Evolutionary conservation across 2,113 vertebrate genomes (phyloP).

Genomic region (Chloropsis hardwickii): DNA sequence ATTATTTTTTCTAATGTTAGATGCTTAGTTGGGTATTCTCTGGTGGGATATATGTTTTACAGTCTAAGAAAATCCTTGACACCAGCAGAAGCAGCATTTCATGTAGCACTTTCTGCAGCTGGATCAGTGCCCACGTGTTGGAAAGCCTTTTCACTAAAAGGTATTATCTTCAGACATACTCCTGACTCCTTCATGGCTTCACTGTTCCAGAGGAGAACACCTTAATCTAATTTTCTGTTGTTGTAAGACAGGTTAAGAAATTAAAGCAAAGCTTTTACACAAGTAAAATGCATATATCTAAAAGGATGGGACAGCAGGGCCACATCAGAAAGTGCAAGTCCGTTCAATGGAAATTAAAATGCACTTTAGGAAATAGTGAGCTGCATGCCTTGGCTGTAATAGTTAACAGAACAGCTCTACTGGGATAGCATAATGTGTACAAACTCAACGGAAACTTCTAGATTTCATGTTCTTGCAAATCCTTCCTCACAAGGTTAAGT

Average conservation of each 20-base stretch:
- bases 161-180: conserved; percentile 13
- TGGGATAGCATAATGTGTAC: not conserved
- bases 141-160: conserved; percentile 31
- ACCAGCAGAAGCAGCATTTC: not conserved
- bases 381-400: not conserved
- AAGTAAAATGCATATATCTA: not conserved
- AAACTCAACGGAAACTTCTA: not conserved
- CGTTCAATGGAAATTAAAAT: not conserved
- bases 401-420: not conserved
- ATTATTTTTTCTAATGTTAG: not conserved
- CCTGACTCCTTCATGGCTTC: conserved; percentile 6
- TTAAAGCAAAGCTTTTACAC: conserved; percentile 5
- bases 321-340: not conserved
- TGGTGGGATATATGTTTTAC: not conserved
- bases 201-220: not conserved
- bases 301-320: not conserved
- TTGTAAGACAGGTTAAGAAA: not conserved
- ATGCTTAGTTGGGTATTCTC: not conserved
- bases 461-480: not conserved
- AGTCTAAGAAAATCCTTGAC: conserved; percentile 3
- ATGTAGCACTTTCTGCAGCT: not conserved
- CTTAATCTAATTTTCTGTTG: conserved; percentile 23
- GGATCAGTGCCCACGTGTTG: not conserved
- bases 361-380: not conserved
- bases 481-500: not conserved